Conservation (phyloP, 2,797 vertebrate species). For the Phalloptychus januarius region DNA sequence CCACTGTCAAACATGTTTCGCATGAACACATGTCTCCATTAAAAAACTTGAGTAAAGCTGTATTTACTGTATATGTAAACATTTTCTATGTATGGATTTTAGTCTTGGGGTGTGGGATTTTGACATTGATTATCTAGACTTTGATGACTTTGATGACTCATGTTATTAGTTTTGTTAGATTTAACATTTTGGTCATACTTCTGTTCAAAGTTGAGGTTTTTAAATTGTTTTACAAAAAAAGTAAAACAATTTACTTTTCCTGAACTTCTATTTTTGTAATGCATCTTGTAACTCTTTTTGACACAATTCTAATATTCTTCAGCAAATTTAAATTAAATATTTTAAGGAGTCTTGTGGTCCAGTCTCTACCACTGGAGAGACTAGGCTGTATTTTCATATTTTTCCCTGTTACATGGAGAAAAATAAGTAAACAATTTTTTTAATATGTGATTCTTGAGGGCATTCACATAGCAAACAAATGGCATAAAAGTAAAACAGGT, state of each 20-base stretch:
- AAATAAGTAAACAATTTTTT: neutral
- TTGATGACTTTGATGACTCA: neutral
- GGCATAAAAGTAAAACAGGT: neutral
- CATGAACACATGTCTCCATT: neutral
- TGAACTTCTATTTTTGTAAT: neutral
- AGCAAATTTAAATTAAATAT: neutral
- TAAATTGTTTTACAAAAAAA: no score
- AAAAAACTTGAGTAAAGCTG: neutral
- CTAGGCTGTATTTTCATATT: neutral
- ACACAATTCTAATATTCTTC: neutral
- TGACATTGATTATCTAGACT: neutral
- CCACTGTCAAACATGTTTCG: constrained; percentile 3
- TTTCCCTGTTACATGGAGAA: neutral
- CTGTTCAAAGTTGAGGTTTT: neutral
- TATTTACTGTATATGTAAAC: neutral
- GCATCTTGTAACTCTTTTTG: neutral
- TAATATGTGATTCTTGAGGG: neutral
- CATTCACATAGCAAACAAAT: neutral
- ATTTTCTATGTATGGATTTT: neutral
- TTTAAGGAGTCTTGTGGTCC: neutral
- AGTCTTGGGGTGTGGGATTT: neutral
- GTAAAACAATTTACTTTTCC: neutral
- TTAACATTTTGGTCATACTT: neutral
- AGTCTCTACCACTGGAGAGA: neutral
- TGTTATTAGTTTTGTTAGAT: neutral